Evolutionary conservation across 2,888 invertebrate species (phyloP).

Genomic region (Apotomis capreana): DNA sequence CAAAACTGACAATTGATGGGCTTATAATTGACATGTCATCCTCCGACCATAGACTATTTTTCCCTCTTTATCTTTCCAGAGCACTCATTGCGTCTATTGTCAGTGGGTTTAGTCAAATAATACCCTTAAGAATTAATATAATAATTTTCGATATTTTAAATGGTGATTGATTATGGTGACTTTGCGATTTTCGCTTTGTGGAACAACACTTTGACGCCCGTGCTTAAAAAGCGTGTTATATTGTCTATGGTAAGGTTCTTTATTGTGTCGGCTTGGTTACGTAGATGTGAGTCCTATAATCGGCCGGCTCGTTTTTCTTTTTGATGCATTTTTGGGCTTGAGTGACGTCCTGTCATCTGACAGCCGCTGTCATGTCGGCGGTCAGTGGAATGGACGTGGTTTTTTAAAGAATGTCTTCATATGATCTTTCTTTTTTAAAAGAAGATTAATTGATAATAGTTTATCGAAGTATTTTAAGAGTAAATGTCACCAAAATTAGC

Average conservation of each 20-base stretch:
- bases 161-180: slow-evolving; percentile 81
- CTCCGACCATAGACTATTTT: slow-evolving; percentile 57
- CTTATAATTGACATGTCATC: slow-evolving; percentile 81
- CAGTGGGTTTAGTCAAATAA: slow-evolving; percentile 78
- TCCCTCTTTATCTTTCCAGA: slow-evolving; percentile 63
- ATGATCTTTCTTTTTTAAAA: slow-evolving; percentile 32
- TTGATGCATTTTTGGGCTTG: slow-evolving; percentile 34
- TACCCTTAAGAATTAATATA: slow-evolving; percentile 77
- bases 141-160: slow-evolving; percentile 77
- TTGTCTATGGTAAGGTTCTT: slow-evolving; percentile 53
- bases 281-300: slow-evolving; percentile 27
- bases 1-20: slow-evolving; percentile 67
- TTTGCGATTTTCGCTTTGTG: slow-evolving; percentile 60
- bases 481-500: too few species aligned
- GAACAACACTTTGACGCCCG: slow-evolving; percentile 53
- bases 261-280: slow-evolving; percentile 40
- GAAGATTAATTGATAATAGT: not conserved
- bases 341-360: slow-evolving; percentile 49
- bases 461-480: not conserved
- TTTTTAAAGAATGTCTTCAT: slow-evolving; percentile 45
- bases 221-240: slow-evolving; percentile 50
- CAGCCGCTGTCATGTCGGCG: slow-evolving; percentile 47
- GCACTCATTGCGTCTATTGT: slow-evolving; percentile 74
- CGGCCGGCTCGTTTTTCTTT: slow-evolving; percentile 35
- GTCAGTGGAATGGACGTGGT: slow-evolving; percentile 43